Conservation (phyloP, 2,888 invertebrate genomes). For the Trissolcus japonicus region DNA sequence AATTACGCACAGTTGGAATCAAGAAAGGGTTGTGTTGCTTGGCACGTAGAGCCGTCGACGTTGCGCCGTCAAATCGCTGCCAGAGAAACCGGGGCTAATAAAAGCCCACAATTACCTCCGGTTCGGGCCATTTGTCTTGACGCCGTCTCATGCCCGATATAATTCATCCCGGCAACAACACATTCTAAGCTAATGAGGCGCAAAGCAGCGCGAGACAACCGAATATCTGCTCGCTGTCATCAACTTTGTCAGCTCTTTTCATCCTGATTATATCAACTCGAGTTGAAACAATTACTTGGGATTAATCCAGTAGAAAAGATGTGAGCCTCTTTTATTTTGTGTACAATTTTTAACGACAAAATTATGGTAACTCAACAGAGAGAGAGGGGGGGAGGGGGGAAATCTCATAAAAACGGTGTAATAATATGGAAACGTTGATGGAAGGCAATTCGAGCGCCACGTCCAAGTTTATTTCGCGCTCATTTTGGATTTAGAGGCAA, state of each 20-base stretch:
- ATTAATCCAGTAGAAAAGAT: too few species aligned
- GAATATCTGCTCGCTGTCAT: slow-evolving; percentile 66
- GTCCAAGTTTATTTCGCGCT: slow-evolving; percentile 71
- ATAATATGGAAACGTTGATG: slow-evolving; percentile 62
- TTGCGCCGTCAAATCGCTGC: slow-evolving; percentile 60
- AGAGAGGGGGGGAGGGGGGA: too few species aligned
- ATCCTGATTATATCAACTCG: slow-evolving; percentile 13
- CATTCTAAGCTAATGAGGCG: slow-evolving; percentile 77
- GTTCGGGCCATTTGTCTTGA: slow-evolving; percentile 76
- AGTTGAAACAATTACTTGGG: too few species aligned
- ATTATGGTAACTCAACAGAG: too few species aligned
- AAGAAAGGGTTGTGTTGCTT: slow-evolving; percentile 61
- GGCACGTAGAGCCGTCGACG: slow-evolving; percentile 52
- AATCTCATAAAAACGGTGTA: slow-evolving; percentile 62
- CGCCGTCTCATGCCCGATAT: slow-evolving; percentile 76
- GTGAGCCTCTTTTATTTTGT: too few species aligned
- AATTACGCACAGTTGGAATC: slow-evolving; percentile 68
- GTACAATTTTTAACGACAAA: too few species aligned
- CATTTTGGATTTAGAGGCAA: slow-evolving; percentile 71
- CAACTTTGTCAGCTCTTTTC: slow-evolving; percentile 52
- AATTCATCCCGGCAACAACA: slow-evolving; percentile 76
- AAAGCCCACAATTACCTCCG: slow-evolving; percentile 77
- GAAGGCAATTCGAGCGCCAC: slow-evolving; percentile 65
- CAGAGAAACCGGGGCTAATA: slow-evolving; percentile 74
- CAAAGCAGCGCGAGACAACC: slow-evolving; percentile 75